Evolutionary conservation across 2,888 invertebrate genomes (phyloP).

Genomic region (Cenopis cana): DNA sequence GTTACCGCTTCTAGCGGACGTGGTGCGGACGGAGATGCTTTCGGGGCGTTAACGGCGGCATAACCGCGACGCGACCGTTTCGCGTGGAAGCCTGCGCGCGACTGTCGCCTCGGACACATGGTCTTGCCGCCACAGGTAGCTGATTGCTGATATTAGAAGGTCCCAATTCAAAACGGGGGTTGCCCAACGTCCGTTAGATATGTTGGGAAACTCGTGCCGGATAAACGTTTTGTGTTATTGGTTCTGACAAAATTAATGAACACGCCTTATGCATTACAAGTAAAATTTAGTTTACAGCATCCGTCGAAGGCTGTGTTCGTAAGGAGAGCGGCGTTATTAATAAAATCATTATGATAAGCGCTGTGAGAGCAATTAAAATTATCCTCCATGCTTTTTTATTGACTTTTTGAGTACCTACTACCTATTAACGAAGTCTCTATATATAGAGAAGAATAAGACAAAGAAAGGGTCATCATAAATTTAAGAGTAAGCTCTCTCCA

Average conservation of each 20-base stretch:
- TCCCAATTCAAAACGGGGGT: constrained; percentile 66
- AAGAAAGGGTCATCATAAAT: too few species aligned
- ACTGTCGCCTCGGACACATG: constrained; percentile 74
- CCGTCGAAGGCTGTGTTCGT: neutral
- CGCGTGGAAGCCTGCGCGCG: constrained; percentile 82
- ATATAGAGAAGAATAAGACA: too few species aligned
- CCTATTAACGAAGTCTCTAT: too few species aligned
- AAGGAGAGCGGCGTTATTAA: too few species aligned
- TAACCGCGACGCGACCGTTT: constrained; percentile 70
- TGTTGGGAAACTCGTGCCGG: constrained; percentile 45
- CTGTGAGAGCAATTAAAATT: neutral
- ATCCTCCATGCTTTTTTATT: neutral
- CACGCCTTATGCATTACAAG: neutral
- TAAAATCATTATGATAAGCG: neutral
- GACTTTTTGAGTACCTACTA: too few species aligned
- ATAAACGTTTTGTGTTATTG: constrained; percentile 30
- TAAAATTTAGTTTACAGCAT: neutral
- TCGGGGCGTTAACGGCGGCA: constrained; percentile 64
- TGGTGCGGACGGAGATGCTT: constrained; percentile 58
- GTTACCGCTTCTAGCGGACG: constrained; percentile 56
- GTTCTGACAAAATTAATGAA: constrained; percentile 4
- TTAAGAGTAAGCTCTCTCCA: too few species aligned
- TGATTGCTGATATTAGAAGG: constrained; percentile 60
- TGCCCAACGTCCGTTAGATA: constrained; percentile 53
- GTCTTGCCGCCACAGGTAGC: constrained; percentile 78